A percentile compares a stretch with the other conserved stretches of the same genome.
Evolutionary conservation across 2,113 vertebrate species (phyloP).

Genomic region (Hemicordylus capensis): DNA sequence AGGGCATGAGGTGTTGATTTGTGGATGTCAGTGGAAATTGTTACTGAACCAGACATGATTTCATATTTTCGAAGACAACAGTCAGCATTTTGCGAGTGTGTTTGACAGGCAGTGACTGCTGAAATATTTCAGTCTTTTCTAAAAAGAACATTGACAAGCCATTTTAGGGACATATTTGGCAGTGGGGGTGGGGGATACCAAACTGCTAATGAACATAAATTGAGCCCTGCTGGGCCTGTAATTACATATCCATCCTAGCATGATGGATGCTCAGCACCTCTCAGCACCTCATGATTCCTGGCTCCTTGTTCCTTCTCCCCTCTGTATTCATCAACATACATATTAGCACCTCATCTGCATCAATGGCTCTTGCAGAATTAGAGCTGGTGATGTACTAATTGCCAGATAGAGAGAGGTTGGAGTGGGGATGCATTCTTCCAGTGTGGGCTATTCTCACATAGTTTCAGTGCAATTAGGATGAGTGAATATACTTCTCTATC

Average conservation of each 20-base stretch:
- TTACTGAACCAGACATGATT: not conserved
- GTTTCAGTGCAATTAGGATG: constrained; percentile 9
- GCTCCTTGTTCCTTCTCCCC: accelerated
- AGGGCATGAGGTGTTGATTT: not conserved
- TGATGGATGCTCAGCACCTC: no score
- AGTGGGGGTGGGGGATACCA: constrained; percentile 2
- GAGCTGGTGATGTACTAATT: not conserved
- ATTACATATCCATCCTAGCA: constrained; percentile 28
- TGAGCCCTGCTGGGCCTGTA: constrained; percentile 21
- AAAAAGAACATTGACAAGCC: not conserved
- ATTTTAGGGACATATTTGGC: constrained; percentile 26
- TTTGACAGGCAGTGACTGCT: not conserved
- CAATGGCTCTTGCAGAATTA: not conserved
- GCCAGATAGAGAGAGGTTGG: accelerated
- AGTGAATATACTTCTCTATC: accelerated
- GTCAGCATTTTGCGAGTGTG: not conserved
- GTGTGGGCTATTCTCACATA: not conserved
- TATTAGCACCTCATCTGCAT: not conserved
- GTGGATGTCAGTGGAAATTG: accelerated
- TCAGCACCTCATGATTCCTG: not conserved
- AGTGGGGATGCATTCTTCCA: not conserved
- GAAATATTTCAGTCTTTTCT: not conserved
- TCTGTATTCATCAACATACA: not conserved
- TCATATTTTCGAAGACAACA: not conserved
- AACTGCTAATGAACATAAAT: constrained; percentile 43